Percentiles rank a stretch among this genome's conserved stretches.
These are phyloP conservation scores for Penelope pileata DNA, from an alignment of 2,113 vertebrate genomes.

Conservation along the genomic window DNA sequence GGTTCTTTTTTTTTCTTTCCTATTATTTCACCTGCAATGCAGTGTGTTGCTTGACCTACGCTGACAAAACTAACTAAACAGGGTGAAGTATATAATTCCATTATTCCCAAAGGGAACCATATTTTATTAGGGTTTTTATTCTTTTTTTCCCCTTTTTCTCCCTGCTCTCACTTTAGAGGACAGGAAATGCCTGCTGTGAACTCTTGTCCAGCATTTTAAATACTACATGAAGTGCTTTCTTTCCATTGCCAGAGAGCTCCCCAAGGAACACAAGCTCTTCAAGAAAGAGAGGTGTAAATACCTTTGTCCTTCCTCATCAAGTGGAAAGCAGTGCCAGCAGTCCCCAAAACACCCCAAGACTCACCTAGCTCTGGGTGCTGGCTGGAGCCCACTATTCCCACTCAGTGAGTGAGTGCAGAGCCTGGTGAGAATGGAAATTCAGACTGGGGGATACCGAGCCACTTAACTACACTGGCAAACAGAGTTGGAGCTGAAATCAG, in stretches of 20 bases:
- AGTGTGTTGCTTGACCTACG: not conserved
- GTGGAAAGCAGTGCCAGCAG: not conserved
- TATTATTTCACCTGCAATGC: not conserved
- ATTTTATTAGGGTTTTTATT: not conserved
- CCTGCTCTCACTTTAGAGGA: not conserved
- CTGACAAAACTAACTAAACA: not conserved
- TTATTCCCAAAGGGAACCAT: not conserved
- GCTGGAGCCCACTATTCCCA: rapidly evolving
- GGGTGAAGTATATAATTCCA: not conserved
- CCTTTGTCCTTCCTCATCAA: not conserved
- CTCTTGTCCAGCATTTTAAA: conserved; percentile 29
- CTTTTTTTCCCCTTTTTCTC: not conserved
- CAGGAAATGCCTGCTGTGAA: conserved; percentile 31
- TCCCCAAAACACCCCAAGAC: rapidly evolving
- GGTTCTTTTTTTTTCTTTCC: not conserved
- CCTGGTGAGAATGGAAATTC: not conserved
- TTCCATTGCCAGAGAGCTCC: not conserved
- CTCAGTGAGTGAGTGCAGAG: not conserved
- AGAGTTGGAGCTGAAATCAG: not conserved
- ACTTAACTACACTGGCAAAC: rapidly evolving
- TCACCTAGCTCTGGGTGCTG: not conserved
- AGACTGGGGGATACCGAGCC: not conserved
- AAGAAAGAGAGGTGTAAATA: not conserved
- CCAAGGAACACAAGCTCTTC: not conserved
- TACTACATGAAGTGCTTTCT: not conserved